Base-by-base conservation (phyloP, 2,888 invertebrate genomes). In the Melangyna quadrimaculata region DNA sequence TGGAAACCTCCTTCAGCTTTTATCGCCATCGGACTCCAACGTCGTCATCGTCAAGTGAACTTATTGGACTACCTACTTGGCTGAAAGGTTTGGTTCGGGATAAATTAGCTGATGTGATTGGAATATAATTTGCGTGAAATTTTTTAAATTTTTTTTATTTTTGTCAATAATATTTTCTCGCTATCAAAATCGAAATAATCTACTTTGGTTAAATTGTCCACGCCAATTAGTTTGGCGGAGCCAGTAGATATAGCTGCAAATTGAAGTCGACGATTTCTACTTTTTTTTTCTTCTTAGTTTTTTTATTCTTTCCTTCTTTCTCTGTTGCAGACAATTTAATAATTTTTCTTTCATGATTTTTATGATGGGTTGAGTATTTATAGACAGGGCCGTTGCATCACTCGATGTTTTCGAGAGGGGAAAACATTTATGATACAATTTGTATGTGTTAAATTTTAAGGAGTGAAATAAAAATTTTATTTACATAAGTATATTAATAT, bases 61-160 rank as follows among this genome's bases (percentile, higher is more conserved):
- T n/a, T 45, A 1, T 45, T 19, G n/a, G n/a, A 5, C 12, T 40
- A 51, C 24, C 24, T 24, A 32, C 8, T 24, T 67, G 65, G 65
- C 71, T 71, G 22, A 59, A 83, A 83, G 70, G 53, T 84, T 75
- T 59, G 57, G 37, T 75, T 67, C 53, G 55, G 67, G 75, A 75
- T 79, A 72, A 84, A 79, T 72, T 75, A 55, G 67, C 48, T 45
- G 81, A 81, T 81, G 86, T 81, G 86, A 86, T 81, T 78, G 77
- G 86, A 86, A 86, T 86, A 69, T 81, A 81, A 86, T 81, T 86
- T 73, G 86, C 63, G 77, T 81, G 77, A 77, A 71, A 43, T n/a
- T n/a, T n/a, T n/a, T n/a, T n/a, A 78, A 57, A 77, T 72, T 86
- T 86, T 86, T 81, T 86, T 73, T 80, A 72, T 22, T 19, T 63